Evolutionary conservation across 2,797 vertebrate species (phyloP), one percentile per base, ranked within the genome.

Genomic region (Sylvia borin): DNA sequence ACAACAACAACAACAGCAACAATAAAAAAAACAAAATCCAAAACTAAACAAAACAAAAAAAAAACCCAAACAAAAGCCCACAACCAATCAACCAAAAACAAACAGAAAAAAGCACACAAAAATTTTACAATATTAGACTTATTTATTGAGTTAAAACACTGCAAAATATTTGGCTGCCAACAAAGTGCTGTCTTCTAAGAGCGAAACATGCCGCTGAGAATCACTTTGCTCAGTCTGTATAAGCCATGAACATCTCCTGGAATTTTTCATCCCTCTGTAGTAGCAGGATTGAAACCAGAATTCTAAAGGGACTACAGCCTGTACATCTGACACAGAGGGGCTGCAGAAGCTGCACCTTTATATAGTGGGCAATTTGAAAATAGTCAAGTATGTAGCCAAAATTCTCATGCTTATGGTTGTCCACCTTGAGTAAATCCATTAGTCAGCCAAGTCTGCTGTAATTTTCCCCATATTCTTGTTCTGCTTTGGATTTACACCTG

Each of bases 141-240:
- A 17, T 83, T 64, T 45, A 16, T 72, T 24, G 25, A 51, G 19
- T 43, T 40, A 34, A 68, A 53, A 48, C 22, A 72, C 36, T 34
- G 42, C 24, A 42, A 77, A 79, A 14, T 27, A 45, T 57, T 67
- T 92, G 64, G 5, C 17, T 83, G 26, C 19, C 5, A 11, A 31
- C 2, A 36, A 60, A 67, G 3, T 10, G 5, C 4, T 40, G 7
- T 38, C 48, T 85, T 82, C 29, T 19, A 79, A 34, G 12, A 54
- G 10, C 68, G 24, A 79, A 85, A 42, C 16, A 36, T 1, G 8
- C 4, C 15, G 34, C 1, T 53, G 29, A 73, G 55, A 79, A 85
- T 60, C 13, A 72, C 22, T 10, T 45, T 1, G 1, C 10, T 55
- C 0, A 0, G 10, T 34, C 36, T 54, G 2, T 25, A 18, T 31